Evolutionary conservation across 1,140 invertebrate species (phyloP).

Genomic region (Cydia fagiglandana): DNA sequence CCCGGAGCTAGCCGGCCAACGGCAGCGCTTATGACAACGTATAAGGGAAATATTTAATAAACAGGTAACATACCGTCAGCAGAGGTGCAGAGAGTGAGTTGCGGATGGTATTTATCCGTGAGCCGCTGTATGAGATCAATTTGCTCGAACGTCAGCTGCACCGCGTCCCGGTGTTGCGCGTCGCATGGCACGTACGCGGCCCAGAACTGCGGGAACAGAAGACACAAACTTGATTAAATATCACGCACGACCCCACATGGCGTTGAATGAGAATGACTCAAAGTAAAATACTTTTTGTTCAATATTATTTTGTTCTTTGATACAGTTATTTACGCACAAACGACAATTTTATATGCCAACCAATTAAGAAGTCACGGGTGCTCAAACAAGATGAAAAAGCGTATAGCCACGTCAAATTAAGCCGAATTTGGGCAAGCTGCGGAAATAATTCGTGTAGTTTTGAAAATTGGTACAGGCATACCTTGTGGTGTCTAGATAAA

Average conservation of each 20-base stretch:
- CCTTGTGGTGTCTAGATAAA: too few species aligned
- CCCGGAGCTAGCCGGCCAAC: neutral
- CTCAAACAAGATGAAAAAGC: too few species aligned
- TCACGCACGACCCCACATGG: slow-evolving; percentile 58
- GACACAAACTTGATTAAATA: slow-evolving; percentile 57
- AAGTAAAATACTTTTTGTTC: neutral
- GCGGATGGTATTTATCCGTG: slow-evolving; percentile 88
- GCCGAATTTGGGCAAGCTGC: too few species aligned
- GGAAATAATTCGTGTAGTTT: too few species aligned
- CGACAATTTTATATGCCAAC: too few species aligned
- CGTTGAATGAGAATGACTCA: slow-evolving; percentile 51
- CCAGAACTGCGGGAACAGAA: slow-evolving; percentile 86
- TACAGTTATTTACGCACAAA: too few species aligned
- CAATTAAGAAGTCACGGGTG: too few species aligned
- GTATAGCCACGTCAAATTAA: too few species aligned
- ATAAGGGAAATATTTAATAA: slow-evolving; percentile 32
- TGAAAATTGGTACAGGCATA: too few species aligned
- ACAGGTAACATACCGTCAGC: slow-evolving; percentile 82
- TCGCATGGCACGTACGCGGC: slow-evolving; percentile 92
- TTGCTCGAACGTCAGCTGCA: slow-evolving; percentile 91
- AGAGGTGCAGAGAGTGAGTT: slow-evolving; percentile 88
- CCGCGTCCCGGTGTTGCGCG: slow-evolving; percentile 91
- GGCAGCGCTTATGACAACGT: neutral
- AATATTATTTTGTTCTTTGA: neutral
- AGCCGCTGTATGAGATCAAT: slow-evolving; percentile 92